Base-by-base conservation (phyloP, 1,140 invertebrate genomes). In the Sarcophaga peregrina region DNA sequence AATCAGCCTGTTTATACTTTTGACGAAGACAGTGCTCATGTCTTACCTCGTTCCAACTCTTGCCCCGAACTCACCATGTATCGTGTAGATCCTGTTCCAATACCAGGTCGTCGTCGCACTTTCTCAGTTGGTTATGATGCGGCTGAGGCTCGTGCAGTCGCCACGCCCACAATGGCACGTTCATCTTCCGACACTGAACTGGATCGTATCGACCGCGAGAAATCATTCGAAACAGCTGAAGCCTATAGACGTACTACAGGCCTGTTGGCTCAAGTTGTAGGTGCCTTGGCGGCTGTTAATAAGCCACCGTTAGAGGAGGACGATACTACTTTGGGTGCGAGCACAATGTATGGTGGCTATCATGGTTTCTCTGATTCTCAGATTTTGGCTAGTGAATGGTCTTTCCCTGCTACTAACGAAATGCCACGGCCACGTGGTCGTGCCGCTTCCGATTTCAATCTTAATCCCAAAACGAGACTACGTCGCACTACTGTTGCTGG, bases 141-240 rank as follows among this genome's bases (percentile, higher is more conserved):
- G 78, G 85, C 81, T 0, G 85, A 85, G 1, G 85, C 83, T 5
- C 85, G 86, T 52, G 74, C 76, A 1, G 52, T 52, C 3, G 82
- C 48, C 3, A 76, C 83, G 8, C 85, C 80, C 10, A 37, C 82
- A 54, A 81, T 86, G 50, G 73, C 87, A 15, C 88, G 87, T 72
- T 86, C 89, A 81, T 93, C 94, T 81, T 96, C 95, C 6, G 95
- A 96, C 86, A 95, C 94, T 0, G 95, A 96, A 88, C 89, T 96
- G 15, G 92, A 94, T 85, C 92, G 93, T 45, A 95, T 96, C 82
- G 95, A 96, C 85, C 94, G 94, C 85, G 93, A 93, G 82, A 94
- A 94, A 82, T 96, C 95, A 0, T 96, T 96, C 87, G 87, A 86
- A 83, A 91, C 84, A 83, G 92, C 90, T 75, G 92, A 91, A 85